phyloP scores from a whole-genome alignment of 1,140 invertebrate genomes.

The Lineus longissimus region DNA sequence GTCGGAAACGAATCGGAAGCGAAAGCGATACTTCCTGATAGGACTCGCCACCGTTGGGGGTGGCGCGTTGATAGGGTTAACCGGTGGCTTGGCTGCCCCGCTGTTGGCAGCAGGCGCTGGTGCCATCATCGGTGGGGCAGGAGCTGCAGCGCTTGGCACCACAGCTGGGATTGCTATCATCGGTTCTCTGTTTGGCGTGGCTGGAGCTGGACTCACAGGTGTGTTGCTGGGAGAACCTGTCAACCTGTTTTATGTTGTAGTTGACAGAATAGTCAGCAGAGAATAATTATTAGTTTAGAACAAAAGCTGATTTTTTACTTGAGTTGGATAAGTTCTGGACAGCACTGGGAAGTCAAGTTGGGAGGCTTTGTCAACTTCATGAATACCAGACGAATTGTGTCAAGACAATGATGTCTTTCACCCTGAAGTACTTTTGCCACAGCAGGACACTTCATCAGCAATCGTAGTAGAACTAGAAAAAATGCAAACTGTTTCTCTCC shows the following conservation, averaged over 20 bases:
- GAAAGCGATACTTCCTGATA: slow-evolving; percentile 64
- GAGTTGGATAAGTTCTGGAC: background rate
- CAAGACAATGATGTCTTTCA: no score
- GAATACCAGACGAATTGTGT: no score
- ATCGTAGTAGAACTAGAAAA: no score
- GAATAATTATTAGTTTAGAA: background rate
- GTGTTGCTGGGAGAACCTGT: slow-evolving; percentile 11
- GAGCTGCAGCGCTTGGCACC: slow-evolving; percentile 61
- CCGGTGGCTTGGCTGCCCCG: slow-evolving; percentile 65
- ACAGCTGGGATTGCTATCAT: slow-evolving; percentile 64
- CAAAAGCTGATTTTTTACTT: background rate
- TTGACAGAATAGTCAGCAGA: background rate
- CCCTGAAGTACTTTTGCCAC: no score
- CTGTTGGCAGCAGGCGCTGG: slow-evolving; percentile 65
- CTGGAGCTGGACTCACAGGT: slow-evolving; percentile 66
- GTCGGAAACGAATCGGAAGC: slow-evolving; percentile 58
- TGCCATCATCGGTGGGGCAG: slow-evolving; percentile 57
- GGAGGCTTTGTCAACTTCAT: no score
- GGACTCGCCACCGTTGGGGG: slow-evolving; percentile 65
- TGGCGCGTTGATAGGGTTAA: slow-evolving; percentile 65
- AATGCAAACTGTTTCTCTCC: no score
- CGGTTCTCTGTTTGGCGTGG: slow-evolving; percentile 67
- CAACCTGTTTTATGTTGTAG: no score
- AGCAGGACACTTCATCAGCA: no score
- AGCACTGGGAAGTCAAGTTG: background rate